A percentile compares a stretch with the other conserved stretches of the same genome.
These are phyloP conservation scores for Ceramica pisi DNA, from an alignment of 2,888 invertebrate species.

Conservation along the genomic window DNA sequence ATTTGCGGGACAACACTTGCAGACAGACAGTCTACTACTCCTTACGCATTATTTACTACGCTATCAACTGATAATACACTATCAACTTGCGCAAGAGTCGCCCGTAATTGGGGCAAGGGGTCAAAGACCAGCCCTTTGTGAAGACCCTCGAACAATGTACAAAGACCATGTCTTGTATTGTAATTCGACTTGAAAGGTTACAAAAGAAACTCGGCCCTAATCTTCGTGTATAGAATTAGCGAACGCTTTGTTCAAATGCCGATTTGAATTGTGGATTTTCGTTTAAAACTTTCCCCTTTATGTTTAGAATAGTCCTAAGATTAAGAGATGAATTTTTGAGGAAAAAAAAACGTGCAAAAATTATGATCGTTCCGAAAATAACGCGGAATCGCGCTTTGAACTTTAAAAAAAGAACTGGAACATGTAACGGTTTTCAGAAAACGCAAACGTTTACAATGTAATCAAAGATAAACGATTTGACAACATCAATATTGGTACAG, in stretches of 20 bases:
- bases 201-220: slow-evolving; percentile 56
- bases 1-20: slow-evolving; percentile 53
- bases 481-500: slow-evolving; percentile 63
- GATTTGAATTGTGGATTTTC: slow-evolving; percentile 40
- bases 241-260: slow-evolving; percentile 34
- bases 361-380: not conserved
- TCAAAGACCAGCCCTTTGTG: slow-evolving; percentile 81
- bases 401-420: not conserved
- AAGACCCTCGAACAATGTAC: slow-evolving; percentile 66
- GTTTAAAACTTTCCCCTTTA: not conserved
- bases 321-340: not conserved
- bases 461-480: slow-evolving; percentile 58
- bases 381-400: slow-evolving; percentile 4
- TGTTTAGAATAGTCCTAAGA: not conserved
- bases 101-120: slow-evolving; percentile 79
- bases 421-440: slow-evolving; percentile 17
- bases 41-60: slow-evolving; percentile 66
- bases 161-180: slow-evolving; percentile 65
- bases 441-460: slow-evolving; percentile 17
- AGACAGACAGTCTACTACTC: slow-evolving; percentile 61
- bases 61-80: slow-evolving; percentile 71
- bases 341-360: slow-evolving; percentile 9
- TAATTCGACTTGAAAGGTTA: slow-evolving; percentile 55
- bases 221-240: slow-evolving; percentile 47
- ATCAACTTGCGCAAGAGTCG: slow-evolving; percentile 72